Base-by-base conservation (phyloP, 2,797 vertebrate species). In the Sorex maritimensis region DNA sequence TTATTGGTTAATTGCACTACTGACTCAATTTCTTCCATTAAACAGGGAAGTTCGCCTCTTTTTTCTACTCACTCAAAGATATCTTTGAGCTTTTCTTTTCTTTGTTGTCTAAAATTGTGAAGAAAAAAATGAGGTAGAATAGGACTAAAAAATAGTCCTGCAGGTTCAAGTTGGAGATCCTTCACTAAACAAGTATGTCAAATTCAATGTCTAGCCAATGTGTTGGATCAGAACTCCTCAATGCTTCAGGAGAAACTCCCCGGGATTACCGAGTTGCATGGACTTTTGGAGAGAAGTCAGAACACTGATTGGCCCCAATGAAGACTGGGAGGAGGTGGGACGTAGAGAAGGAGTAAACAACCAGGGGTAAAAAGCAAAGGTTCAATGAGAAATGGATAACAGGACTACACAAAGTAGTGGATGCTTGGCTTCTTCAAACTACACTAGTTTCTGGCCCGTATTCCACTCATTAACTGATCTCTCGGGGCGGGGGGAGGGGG, bases 211-310 rank as follows among this genome's bases (percentile, higher is more conserved):
- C 49, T 49, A 24, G 1, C 68, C 6, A 28, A 61, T 65, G 23
- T 41, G 1, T 72, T 49, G 69, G 6, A 49, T 19, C 61, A 10
- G 58, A 28, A 0, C 0, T 46, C 44, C 7, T 44, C 19, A 0
- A 28, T 30, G 38, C 28, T 95, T 81, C n/a, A 2, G 55, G 68
- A 89, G 81, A 88, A 74, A 81, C 24, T 94, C 94, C 61, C 94
- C 69, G 84, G 72, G 78, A 52, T 38, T 30, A 17, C 0, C 23
- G 21, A 88, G 41, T 86, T 28, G 74, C 3, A 0, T 44, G 81
- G 46, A 58, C 34, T 67, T 91, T 61, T 34, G 61, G 67, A 55
- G 7, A 1, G 7, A 44, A 79, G 71, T 63, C 88, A 78, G 28
- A 24, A 83, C 38, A 44, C 41, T 55, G 79, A 34, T 49, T 74